A percentile compares a stretch with the other conserved stretches of the same genome.
phyloP scores from a whole-genome alignment of 2,113 vertebrate genomes.

The Solea senegalensis region DNA sequence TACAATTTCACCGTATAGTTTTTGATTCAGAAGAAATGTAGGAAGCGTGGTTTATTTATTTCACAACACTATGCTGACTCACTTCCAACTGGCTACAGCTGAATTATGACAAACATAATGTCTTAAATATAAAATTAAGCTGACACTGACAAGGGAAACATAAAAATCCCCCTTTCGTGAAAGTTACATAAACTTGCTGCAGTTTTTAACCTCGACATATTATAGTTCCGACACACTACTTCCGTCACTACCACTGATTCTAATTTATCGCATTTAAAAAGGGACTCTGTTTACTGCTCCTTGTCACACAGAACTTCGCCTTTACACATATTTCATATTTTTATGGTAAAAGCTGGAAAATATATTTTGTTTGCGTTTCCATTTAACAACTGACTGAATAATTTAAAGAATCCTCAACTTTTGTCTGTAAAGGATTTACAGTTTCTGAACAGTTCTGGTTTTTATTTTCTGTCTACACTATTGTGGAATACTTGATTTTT shows the following conservation, averaged over 20 bases:
- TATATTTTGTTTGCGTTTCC: neutral
- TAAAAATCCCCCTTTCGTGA: too few species aligned
- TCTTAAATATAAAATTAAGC: neutral
- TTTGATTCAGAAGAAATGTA: too few species aligned
- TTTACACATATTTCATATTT: neutral
- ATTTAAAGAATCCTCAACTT: neutral
- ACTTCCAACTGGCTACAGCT: too few species aligned
- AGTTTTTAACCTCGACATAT: neutral
- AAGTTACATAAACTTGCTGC: too few species aligned
- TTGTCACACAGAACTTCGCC: neutral
- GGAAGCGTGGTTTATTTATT: too few species aligned
- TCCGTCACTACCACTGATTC: neutral
- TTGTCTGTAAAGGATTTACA: neutral
- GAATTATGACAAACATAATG: too few species aligned
- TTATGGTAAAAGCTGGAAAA: neutral
- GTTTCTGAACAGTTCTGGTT: neutral
- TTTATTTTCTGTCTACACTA: constrained; percentile 1
- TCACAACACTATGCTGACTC: too few species aligned
- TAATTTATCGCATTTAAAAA: constrained; percentile 22
- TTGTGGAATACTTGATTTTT: neutral
- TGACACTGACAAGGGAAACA: neutral
- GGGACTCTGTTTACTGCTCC: constrained; percentile 23
- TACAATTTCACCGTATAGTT: too few species aligned
- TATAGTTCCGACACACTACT: neutral
- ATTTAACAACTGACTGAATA: too few species aligned